phyloP scores from a whole-genome alignment of 2,113 vertebrate genomes.

The Eptesicus fuscus region DNA sequence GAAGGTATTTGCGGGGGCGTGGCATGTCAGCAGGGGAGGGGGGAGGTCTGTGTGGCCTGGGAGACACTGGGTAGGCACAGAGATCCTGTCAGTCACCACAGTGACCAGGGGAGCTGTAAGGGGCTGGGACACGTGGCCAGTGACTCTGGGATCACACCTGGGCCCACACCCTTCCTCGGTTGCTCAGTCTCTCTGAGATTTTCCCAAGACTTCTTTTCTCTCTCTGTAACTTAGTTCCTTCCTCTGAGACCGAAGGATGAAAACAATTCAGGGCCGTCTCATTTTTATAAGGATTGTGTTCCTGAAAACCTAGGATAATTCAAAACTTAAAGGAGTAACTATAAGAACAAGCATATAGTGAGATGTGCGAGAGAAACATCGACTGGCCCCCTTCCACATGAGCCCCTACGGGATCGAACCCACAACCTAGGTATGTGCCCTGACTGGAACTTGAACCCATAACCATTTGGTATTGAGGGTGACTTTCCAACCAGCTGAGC shows the following conservation, averaged over 20 bases:
- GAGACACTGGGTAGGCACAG: not conserved
- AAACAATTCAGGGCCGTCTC: not conserved
- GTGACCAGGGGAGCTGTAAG: not conserved
- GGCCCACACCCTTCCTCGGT: not conserved
- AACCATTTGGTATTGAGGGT: too few relatives aligned
- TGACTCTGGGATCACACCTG: not conserved
- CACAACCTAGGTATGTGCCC: too few relatives aligned
- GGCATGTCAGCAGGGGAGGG: fast-evolving
- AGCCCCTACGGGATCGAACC: too few relatives aligned
- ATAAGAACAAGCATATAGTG: not conserved
- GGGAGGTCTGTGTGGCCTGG: not conserved
- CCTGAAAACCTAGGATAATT: not conserved
- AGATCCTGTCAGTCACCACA: not conserved
- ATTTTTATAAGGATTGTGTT: not conserved
- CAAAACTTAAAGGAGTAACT: constrained; percentile 13
- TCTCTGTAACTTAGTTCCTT: not conserved
- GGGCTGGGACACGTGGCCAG: not conserved
- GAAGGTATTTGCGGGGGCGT: not conserved
- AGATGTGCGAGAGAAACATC: too few relatives aligned
- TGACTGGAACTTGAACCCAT: too few relatives aligned
- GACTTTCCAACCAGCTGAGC: too few relatives aligned
- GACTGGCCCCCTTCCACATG: too few relatives aligned
- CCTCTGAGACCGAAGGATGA: not conserved
- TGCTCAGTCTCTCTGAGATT: not conserved
- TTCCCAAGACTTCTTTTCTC: not conserved